Conservation (phyloP, 2,113 vertebrate species). For the Gila orcuttii region DNA sequence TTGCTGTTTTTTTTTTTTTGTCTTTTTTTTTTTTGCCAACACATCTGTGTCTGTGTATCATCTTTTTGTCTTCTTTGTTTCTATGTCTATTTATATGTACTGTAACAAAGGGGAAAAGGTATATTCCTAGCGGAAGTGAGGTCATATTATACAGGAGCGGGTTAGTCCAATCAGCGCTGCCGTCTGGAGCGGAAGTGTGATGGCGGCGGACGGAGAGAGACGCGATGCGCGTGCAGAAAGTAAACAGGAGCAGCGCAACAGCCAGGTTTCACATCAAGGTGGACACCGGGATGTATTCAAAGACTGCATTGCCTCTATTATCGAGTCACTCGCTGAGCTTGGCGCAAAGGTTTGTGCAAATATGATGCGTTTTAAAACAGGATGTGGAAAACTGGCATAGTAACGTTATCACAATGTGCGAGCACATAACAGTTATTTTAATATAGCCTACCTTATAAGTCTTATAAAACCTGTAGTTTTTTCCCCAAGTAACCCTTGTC, state of each 20-base stretch:
- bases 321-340: conserved; percentile 68
- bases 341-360: conserved; percentile 72
- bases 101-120: too few species aligned
- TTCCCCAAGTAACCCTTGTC: neutral
- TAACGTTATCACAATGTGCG: neutral
- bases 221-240: conserved; percentile 6
- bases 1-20: neutral
- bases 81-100: too few species aligned
- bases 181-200: conserved; percentile 50
- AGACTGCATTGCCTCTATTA: conserved; percentile 63
- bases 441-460: neutral
- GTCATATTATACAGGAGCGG: neutral
- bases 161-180: conserved; percentile 65
- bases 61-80: too few species aligned
- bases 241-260: conserved; percentile 29
- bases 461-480: neutral
- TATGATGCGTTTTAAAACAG: neutral
- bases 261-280: conserved; percentile 34
- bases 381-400: too few species aligned
- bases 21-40: too few species aligned
- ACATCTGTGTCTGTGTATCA: too few species aligned
- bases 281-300: conserved; percentile 53
- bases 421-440: neutral
- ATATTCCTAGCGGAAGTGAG: conserved; percentile 29
- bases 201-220: conserved; percentile 68